Evolutionary conservation across 2,113 vertebrate species (phyloP), one percentile per base, ranked within the genome.

Genomic region (Gymnocephalus cernua): DNA sequence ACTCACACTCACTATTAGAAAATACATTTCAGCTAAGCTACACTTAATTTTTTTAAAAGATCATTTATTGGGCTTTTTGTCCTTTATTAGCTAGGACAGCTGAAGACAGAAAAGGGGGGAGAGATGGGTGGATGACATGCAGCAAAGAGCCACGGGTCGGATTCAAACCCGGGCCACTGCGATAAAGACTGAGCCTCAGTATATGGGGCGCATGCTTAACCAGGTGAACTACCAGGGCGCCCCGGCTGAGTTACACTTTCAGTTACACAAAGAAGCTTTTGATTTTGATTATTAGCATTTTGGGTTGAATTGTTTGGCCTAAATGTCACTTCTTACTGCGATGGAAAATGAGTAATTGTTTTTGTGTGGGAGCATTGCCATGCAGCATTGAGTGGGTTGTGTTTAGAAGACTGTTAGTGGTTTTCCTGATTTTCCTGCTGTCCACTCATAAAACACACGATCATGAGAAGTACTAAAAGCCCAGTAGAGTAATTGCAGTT

Each of bases 311-410:
- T 82, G 47, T 82, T 86, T 84, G 68, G 57, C 50, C 16, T 80
- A 51, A 50, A 51, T 79, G 51, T 63, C 21, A 5, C 50, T 84
- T 84, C 27, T 59, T 19, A 50, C 50, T 77, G 67, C 63, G 29
- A 66, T 86, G 83, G 72, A 53, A 70, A 80, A 44, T 51, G 13
- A 74, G 74, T 82, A 50, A 88, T 84, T 84, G 82, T 77, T 80
- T 84, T 84, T 77, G 21, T 48, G 65, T 83, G 83, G 69, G 70
- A 83, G 69, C n/a, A 11, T 29, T 68, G 74, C 59, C 76, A 79
- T 53, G 57, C 38, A 50, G 73, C 44, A 25, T 11, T 73, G 69
- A 78, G 69, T 82, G 84, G 83, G 29, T 41, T 79, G 67, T 69
- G 75, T 87, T 85, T 85, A 56, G 72, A 83, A 56, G 45, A 66